Evolutionary conservation across 2,797 vertebrate genomes (phyloP).

Genomic region (Acipenser ruthenus): DNA sequence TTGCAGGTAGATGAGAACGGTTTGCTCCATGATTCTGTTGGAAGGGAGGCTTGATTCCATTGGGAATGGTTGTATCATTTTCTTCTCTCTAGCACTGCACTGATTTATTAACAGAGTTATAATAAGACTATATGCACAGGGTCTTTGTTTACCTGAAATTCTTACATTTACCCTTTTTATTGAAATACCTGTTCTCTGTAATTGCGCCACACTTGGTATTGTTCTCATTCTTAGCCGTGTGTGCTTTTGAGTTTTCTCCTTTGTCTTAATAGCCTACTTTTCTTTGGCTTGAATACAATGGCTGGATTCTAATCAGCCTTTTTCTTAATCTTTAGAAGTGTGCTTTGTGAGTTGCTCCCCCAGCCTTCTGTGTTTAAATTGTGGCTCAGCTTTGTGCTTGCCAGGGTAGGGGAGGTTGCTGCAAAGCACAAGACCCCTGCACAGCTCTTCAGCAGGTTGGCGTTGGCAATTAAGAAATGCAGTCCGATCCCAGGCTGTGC

Average conservation of each 20-base stretch:
- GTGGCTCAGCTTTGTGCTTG: constrained; percentile 24
- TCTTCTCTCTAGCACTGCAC: too few relatives aligned
- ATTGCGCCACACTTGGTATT: constrained; percentile 12
- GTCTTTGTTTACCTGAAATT: too few relatives aligned
- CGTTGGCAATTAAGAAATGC: constrained; percentile 39
- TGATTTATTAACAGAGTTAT: too few relatives aligned
- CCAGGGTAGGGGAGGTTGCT: constrained; percentile 15
- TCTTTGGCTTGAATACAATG: constrained; percentile 29
- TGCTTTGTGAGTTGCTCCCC: constrained; percentile 31
- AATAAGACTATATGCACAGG: too few relatives aligned
- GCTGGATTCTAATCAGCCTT: constrained; percentile 37
- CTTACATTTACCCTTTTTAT: constrained; percentile 6
- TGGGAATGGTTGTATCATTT: too few relatives aligned
- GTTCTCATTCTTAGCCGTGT: neutral
- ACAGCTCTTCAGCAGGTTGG: constrained; percentile 30
- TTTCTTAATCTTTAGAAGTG: constrained; percentile 33
- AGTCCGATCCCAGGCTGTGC: constrained; percentile 18
- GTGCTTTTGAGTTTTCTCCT: too few relatives aligned
- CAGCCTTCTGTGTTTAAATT: constrained; percentile 39
- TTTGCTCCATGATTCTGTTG: neutral
- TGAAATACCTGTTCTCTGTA: neutral
- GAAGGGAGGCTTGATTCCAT: too few relatives aligned
- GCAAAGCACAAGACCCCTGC: constrained; percentile 28
- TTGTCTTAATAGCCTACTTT: constrained; percentile 24
- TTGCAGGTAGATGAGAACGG: neutral